Conservation (phyloP, 2,797 vertebrate species). For the Lates japonicus region DNA sequence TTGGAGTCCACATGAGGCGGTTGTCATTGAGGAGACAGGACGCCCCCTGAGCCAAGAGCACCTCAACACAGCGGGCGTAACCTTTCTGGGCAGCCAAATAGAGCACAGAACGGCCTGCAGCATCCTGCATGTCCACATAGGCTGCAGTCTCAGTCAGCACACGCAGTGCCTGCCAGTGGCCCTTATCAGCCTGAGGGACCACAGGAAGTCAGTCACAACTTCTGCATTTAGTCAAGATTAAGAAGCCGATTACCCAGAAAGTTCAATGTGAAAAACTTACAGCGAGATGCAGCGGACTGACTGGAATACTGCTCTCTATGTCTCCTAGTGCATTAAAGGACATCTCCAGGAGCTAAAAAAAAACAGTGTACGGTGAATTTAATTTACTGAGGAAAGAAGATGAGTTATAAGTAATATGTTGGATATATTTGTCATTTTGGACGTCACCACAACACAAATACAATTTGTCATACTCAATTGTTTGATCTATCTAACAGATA, state of each 20-base stretch:
- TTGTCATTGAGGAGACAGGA: slow-evolving; percentile 94
- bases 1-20: slow-evolving; percentile 93
- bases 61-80: slow-evolving; percentile 93
- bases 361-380: slow-evolving; percentile 7
- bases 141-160: slow-evolving; percentile 95
- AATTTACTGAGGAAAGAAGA: neutral
- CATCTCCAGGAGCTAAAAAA: slow-evolving; percentile 94
- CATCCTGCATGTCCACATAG: slow-evolving; percentile 95
- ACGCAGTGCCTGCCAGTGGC: slow-evolving; percentile 96
- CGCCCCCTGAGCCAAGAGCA: slow-evolving; percentile 93
- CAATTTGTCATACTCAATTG: neutral
- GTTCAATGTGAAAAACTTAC: slow-evolving; percentile 85
- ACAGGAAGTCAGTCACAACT: slow-evolving; percentile 24
- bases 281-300: slow-evolving; percentile 99
- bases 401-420: neutral
- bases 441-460: neutral
- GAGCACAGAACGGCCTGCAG: slow-evolving; percentile 93
- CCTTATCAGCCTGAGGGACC: slow-evolving; percentile 91
- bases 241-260: neutral
- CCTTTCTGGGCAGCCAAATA: slow-evolving; percentile 95
- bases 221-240: slow-evolving; percentile 7
- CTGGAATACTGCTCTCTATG: slow-evolving; percentile 95
- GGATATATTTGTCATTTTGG: neutral
- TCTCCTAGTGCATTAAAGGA: slow-evolving; percentile 98
- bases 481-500: neutral